Evolutionary conservation across 1,140 invertebrate genomes (phyloP), one percentile per base, ranked within the genome.

Genomic region (Drosophila carrolli): DNA sequence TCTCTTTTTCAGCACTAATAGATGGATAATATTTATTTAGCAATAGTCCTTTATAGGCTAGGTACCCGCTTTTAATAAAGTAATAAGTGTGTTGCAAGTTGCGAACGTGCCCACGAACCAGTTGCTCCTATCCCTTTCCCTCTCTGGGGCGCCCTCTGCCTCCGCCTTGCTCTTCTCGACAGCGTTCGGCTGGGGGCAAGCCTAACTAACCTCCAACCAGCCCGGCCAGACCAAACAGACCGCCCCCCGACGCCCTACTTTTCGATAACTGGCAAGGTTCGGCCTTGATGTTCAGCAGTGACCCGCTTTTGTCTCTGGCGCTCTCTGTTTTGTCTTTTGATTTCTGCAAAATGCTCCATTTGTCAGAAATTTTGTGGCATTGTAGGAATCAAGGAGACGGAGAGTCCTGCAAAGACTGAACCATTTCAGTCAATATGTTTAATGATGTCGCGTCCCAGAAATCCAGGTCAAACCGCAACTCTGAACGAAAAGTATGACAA

Each of bases 211-310:
- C 61, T 55, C 51, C 55, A 67, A 56, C 19, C 23, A 23, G 35
- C 41, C 60, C 19, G 60, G 48, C 61, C 72, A 67, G 46, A 68
- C 76, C 66, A 82, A 75, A 67, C 78, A 83, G 84, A 46, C 76
- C 72, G 80, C 72, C 73, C 76, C 70, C 76, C 71, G 84, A 71
- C 77, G 84, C 77, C 84, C 84, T 89, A 89, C 80, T 84, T 90
- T 85, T 16, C 44, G 43, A 48, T 48, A 78, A 32, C 59, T 73
- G 73, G 68, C 88, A 84, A 90, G 80, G 80, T 83, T 83, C 82
- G 88, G 80, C 88, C 88, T 91, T 91, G 88, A 82, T 80, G 81
- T 77, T 86, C 86, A 86, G 83, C 86, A 90, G 74, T 83, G 88
- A 91, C 88, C 88, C 68, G 82, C 88, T 84, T 88, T 81, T 63